Conservation (phyloP, 2,113 vertebrate species). For the Rallus limicola region DNA sequence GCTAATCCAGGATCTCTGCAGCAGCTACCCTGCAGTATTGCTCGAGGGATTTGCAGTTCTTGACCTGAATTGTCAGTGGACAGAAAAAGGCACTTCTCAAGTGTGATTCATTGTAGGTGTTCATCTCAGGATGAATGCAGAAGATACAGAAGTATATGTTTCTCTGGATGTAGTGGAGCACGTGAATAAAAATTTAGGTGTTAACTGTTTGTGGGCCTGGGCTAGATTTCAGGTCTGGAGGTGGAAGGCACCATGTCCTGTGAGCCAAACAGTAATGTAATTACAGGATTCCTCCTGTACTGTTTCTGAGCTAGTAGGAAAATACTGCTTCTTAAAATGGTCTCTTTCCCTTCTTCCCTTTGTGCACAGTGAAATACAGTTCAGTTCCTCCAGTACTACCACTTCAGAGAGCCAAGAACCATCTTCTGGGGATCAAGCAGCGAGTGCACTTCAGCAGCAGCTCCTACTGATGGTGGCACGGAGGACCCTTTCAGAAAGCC, state of each 20-base stretch:
- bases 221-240: neutral
- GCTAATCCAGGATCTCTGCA: neutral
- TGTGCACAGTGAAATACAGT: slow-evolving; percentile 85
- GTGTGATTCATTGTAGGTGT: neutral
- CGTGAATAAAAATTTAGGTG: neutral
- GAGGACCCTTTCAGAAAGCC: slow-evolving; percentile 88
- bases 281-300: neutral
- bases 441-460: slow-evolving; percentile 87
- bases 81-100: neutral
- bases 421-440: slow-evolving; percentile 77
- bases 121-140: neutral
- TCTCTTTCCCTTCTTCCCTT: neutral
- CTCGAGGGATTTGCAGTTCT: neutral
- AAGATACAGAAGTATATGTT: neutral
- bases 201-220: neutral
- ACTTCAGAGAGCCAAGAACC: slow-evolving; percentile 87
- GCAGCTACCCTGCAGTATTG: neutral
- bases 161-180: neutral
- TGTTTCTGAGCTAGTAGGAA: neutral
- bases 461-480: slow-evolving; percentile 86
- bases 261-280: neutral
- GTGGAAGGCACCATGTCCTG: neutral
- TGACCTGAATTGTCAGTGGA: neutral
- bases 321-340: neutral
- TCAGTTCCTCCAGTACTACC: slow-evolving; percentile 88